A percentile compares a stretch with the other conserved stretches of the same genome.
These are phyloP conservation scores for Desmophyllum pertusum DNA, from an alignment of 92 coral and sea anemone species.

Conservation along the genomic window DNA sequence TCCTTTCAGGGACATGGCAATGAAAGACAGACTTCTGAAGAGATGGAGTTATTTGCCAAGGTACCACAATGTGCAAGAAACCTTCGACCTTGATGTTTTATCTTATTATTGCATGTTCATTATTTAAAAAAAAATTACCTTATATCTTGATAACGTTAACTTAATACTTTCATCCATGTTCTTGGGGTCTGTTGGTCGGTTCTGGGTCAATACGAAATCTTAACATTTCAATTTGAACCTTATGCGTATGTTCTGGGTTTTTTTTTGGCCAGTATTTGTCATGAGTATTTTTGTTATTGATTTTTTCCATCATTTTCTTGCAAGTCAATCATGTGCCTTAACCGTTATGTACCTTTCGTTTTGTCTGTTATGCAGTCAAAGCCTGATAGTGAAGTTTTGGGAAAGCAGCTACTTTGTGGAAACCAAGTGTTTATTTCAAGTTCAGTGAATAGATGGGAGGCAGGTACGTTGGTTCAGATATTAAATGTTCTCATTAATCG, in stretches of 20 bases:
- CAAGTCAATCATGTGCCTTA: background rate
- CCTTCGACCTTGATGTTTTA: background rate
- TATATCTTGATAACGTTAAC: no score
- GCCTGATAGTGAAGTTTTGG: constrained; percentile 56
- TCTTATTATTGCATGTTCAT: no score
- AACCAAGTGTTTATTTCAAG: constrained; percentile 66
- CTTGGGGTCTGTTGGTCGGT: no score
- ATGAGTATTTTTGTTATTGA: no score
- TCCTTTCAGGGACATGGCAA: constrained; percentile 34
- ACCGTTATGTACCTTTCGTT: background rate
- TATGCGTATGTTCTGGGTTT: no score
- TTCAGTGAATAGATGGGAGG: constrained; percentile 64
- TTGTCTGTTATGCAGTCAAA: constrained; percentile 53
- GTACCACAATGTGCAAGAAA: background rate
- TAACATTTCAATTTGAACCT: no score
- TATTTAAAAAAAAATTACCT: no score
- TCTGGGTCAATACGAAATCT: no score
- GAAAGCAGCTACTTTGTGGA: constrained; percentile 74
- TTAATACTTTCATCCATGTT: no score
- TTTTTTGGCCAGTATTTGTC: no score
- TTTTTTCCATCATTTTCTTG: background rate
- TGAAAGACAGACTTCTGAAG: constrained; percentile 37
- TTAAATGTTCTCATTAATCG: no score
- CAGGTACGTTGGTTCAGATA: constrained; percentile 44
- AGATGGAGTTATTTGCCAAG: constrained; percentile 59